Evolutionary conservation across 2,888 invertebrate species (phyloP), one percentile per base, ranked within the genome.

Genomic region (Archaeoteleia sp.): DNA sequence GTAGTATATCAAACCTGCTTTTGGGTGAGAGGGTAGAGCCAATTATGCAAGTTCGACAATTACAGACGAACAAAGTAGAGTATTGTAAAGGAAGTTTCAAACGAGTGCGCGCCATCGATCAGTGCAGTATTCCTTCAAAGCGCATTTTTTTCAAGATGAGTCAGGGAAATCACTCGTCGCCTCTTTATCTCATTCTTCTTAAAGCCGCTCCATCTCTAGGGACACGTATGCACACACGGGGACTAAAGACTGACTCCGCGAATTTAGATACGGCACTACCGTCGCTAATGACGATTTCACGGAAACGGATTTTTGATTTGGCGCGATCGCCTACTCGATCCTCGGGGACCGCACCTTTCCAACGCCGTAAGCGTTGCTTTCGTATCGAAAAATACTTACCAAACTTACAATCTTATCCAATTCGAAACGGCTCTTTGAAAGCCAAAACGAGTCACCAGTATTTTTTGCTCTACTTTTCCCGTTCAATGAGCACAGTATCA

Each of bases 1-100:
- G 55, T 63, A 73, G 67, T 73, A 69, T 70, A 66, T 63, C 74
- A 79, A 80, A 81, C 71, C 74, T 79, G 83, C 82, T 83, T n/a
- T 82, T 69, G 79, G 83, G 82, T 82, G 82, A 81, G 81, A 81
- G 83, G 82, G 82, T 83, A 82, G 79, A 82, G 78, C 75, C 78
- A 80, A 81, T 78, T 77, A 78, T 72, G 78, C 74, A 76, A 76
- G 80, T 81, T 81, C 76, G 78, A 72, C 72, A 72, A 72, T 73
- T 70, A 75, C 48, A 75, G 63, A 65, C 74, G 78, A 71, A 78
- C 73, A 73, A 61, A 63, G 69, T 65, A 53, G 62, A 69, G 66
- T 61, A 62, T 67, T 62, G 68, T 67, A 54, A 69, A 69, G 68
- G 48, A 71, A 55, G 63, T 74, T 66, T 71, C 54, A 58, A 70